Percentiles rank a stretch among this genome's conserved stretches.
These are phyloP conservation scores for Nylanderia fulva DNA, from an alignment of 1,140 invertebrate genomes.

Conservation along the genomic window DNA sequence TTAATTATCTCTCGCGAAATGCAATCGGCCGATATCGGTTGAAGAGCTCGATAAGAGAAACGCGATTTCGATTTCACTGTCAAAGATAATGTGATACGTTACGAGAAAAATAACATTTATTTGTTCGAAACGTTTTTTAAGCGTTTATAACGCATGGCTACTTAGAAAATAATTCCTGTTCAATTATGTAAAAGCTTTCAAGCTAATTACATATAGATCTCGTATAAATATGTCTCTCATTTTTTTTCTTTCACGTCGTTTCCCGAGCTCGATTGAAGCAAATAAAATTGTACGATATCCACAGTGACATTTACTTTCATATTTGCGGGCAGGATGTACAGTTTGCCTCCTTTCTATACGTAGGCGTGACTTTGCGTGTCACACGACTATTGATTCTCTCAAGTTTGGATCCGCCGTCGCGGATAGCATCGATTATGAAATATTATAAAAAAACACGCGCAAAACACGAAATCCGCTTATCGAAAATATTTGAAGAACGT, in stretches of 20 bases:
- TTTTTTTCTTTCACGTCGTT: not conserved
- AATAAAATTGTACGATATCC: not conserved
- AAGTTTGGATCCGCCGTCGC: conserved; percentile 6
- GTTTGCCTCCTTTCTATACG: conserved; percentile 7
- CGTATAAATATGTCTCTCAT: not conserved
- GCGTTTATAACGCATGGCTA: not conserved
- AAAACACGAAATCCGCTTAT: not conserved
- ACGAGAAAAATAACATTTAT: not conserved
- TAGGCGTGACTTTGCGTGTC: conserved; percentile 30
- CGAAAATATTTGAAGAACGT: conserved; percentile 56
- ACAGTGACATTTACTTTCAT: conserved; percentile 32
- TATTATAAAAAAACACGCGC: conserved; percentile 38
- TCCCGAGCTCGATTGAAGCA: not conserved
- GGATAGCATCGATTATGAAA: conserved; percentile 24
- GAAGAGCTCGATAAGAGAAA: conserved; percentile 7
- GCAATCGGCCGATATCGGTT: not conserved
- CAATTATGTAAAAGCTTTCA: too few relatives aligned
- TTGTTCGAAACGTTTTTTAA: not conserved
- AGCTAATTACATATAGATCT: not conserved
- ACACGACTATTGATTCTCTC: conserved; percentile 55
- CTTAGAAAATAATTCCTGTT: not conserved
- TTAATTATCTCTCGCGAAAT: conserved; percentile 41
- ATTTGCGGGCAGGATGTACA: conserved; percentile 25
- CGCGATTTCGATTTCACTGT: not conserved
- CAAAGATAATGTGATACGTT: not conserved